A percentile compares a stretch with the other conserved stretches of the same genome.
Conservation (phyloP, 2,113 vertebrate species). For the Leiothrix lutea region DNA sequence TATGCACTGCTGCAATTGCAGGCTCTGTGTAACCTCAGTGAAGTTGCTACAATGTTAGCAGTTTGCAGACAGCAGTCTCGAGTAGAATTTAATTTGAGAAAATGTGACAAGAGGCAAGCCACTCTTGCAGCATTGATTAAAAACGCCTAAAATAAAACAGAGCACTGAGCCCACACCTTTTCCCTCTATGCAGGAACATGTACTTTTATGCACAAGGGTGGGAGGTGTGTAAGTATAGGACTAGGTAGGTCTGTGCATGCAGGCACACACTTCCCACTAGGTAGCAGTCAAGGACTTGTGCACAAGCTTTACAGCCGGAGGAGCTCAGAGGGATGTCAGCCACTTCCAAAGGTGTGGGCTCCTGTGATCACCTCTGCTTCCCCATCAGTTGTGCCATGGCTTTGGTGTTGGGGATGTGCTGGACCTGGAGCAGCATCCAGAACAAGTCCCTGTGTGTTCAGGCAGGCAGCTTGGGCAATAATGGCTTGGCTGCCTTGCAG, state of each 20-base stretch:
- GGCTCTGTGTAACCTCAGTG: not conserved
- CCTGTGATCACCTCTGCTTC: accelerated
- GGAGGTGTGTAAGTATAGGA: not conserved
- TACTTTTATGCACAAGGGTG: accelerated
- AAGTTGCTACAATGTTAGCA: not conserved
- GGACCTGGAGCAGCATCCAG: not conserved
- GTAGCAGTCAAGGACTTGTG: constrained; percentile 27
- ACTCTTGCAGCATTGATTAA: not conserved
- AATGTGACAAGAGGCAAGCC: not conserved
- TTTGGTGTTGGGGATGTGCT: accelerated
- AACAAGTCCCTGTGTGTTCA: not conserved
- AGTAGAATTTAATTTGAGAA: not conserved
- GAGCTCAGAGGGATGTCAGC: not conserved
- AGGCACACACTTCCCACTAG: constrained; percentile 33
- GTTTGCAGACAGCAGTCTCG: not conserved
- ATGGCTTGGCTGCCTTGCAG: not conserved
- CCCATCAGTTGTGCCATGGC: accelerated
- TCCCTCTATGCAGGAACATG: accelerated
- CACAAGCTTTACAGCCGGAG: not conserved
- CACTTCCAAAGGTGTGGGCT: not conserved
- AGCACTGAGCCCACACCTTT: not conserved
- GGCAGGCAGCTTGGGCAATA: not conserved
- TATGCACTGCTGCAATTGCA: not conserved
- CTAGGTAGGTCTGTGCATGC: not conserved
- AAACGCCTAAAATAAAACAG: not conserved